Evolutionary conservation across 2,888 invertebrate genomes (phyloP), one percentile per base, ranked within the genome.

Genomic region (Acleris cristana): DNA sequence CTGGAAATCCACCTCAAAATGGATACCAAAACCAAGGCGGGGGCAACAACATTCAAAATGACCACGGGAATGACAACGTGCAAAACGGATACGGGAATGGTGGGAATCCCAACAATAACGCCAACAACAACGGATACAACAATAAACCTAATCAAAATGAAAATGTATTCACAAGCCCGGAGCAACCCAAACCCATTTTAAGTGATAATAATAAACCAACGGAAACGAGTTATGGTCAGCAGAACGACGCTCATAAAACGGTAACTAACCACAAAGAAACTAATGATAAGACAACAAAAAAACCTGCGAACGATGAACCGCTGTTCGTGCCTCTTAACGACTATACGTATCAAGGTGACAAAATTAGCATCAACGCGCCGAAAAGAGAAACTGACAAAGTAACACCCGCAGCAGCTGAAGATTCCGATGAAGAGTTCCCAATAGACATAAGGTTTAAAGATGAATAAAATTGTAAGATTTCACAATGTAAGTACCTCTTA

Each of bases 391-490:
- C 84, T 0, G 78, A 75, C 64, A 78, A 77, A 26, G 73, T 76
- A 7, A 77, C 78, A 55, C 73, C 77, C 7, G 73, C 78, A 55
- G 73, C 78, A 5, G 73, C 67, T 8, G 79, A 80, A 19, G 72
- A 75, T 2, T 75, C 78, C 34, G 87, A 88, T 18, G 87, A 88
- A 53, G 80, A 83, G n/a, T 79, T 84, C 21, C 71, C 76, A 2
- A 83, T 91, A 64, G 90, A 91, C 70, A 75, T 90, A 63, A 84
- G 91, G 73, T 75, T 89, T 69, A 81, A 85, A 71, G 74, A 87
- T 21, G 26, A 80, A 64, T 78, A 75, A 76, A 7, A 16, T 59
- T 30, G 14, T 58, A 52, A 44, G 34, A 30, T 4, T 44, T 2
- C 5, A 57, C 55, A 44, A 48, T 52, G 56, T 66, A 56, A 57